phyloP scores from a whole-genome alignment of 2,797 vertebrate genomes.

The Bucorvus abyssinicus region DNA sequence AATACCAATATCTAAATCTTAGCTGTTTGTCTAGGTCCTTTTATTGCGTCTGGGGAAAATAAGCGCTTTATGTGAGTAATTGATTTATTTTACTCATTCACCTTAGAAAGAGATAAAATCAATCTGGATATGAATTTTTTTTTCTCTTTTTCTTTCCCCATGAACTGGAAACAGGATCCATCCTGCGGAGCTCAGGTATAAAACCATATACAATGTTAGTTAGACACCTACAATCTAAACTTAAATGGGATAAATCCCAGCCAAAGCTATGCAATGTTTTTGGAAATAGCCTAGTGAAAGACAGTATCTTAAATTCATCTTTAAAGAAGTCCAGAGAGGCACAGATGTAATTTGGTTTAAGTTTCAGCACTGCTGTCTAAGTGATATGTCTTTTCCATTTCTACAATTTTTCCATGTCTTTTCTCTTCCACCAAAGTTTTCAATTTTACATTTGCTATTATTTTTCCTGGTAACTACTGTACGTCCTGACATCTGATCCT shows the following conservation, averaged over 20 bases:
- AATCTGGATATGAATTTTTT: not conserved
- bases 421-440: not conserved
- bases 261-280: not conserved
- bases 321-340: not conserved
- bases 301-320: not conserved
- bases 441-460: not conserved
- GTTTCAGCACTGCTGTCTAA: not conserved
- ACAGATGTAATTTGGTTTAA: not conserved
- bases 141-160: not conserved
- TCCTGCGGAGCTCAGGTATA: not conserved
- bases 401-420: not conserved
- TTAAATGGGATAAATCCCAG: not conserved
- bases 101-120: slow-evolving; percentile 21
- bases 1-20: not conserved
- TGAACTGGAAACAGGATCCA: not conserved
- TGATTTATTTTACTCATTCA: slow-evolving; percentile 1
- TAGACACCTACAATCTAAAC: not conserved
- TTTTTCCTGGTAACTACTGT: not conserved
- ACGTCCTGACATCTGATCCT: not conserved
- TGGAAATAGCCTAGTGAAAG: not conserved
- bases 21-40: not conserved
- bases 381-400: not conserved
- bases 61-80: not conserved
- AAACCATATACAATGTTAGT: not conserved
- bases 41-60: not conserved